Base-by-base conservation (phyloP, 2,888 invertebrate genomes). In the Ophion obscuratus region DNA sequence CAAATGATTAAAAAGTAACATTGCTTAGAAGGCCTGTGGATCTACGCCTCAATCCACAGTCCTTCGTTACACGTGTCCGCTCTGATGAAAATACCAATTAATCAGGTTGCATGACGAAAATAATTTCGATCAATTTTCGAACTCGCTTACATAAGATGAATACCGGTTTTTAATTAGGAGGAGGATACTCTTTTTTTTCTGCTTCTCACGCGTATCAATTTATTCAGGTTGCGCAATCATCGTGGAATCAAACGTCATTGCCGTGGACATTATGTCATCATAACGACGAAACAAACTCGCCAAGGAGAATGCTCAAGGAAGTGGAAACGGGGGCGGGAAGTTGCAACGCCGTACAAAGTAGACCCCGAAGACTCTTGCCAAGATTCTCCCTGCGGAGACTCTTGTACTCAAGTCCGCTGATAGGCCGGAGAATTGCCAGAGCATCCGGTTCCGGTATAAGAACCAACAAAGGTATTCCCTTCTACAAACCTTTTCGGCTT, bases 371-470 rank as follows among this genome's bases (percentile, higher is more conserved):
- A 88, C 77, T 93, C 77, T 91, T 95, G 88, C 94, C 95, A 36
- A 93, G 97, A 90, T 96, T 96, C 95, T 97, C 97, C 27, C 94
- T 97, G 62, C 95, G 97, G 70, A 95, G 96, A 86, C 94, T 97
- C 87, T 95, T 97, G 83, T 96, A 97, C 84, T 96, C 97, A 89
- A 96, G 96, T 92, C 97, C 97, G 3, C 95, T 97, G 27, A 95
- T 97, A 81, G 96, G 96, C 59, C 95, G 96, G 76, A 95, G 97
- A 90, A 95, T 96, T 75, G 90, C 91, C 27, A 92, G 94, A 61
- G 91, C 93, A 27, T 86, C 92, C 9, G 92, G 90, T 74, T 90
- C 92, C 0, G 89, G 88, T 68, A 91, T 87, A 77, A 91, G 90
- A 82, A 93, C 88, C 85, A 75, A 88, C 64, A 94, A 93, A 93